Percentiles rank a stretch among this genome's conserved stretches.
Evolutionary conservation across 2,797 vertebrate genomes (phyloP).

Genomic region (Apogon hyalosoma): DNA sequence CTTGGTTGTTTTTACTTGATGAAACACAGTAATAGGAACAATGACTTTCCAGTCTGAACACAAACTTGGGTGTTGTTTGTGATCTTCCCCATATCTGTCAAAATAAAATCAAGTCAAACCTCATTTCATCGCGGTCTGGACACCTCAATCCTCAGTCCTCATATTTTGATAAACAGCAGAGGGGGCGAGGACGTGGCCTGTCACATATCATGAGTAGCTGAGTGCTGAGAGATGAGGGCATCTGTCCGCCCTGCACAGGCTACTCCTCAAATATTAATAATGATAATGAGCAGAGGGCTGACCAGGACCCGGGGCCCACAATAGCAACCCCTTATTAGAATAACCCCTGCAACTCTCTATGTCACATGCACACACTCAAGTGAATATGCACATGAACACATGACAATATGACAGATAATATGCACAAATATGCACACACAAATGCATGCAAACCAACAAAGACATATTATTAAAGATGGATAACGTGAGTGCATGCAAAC

Average conservation of each 20-base stretch:
- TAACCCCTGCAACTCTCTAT: slow-evolving; percentile 73
- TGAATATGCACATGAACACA: slow-evolving; percentile 60
- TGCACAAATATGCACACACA: slow-evolving; percentile 60
- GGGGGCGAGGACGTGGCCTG: slow-evolving; percentile 61
- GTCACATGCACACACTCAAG: slow-evolving; percentile 41
- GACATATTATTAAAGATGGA: slow-evolving; percentile 68
- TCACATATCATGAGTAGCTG: slow-evolving; percentile 77
- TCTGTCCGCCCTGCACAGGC: slow-evolving; percentile 68
- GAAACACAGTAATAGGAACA: not conserved
- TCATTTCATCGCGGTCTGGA: slow-evolving; percentile 14
- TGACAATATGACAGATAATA: slow-evolving; percentile 66
- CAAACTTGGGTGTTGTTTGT: not conserved
- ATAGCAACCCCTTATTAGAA: slow-evolving; percentile 78
- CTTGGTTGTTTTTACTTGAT: too few relatives aligned
- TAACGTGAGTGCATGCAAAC: slow-evolving; percentile 56
- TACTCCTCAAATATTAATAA: slow-evolving; percentile 85
- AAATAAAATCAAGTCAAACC: slow-evolving; percentile 23
- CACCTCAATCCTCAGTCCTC: slow-evolving; percentile 35
- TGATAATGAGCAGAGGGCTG: slow-evolving; percentile 81
- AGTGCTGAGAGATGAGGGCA: slow-evolving; percentile 67
- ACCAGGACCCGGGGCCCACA: slow-evolving; percentile 75
- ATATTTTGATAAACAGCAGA: slow-evolving; percentile 63
- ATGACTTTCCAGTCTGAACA: slow-evolving; percentile 4
- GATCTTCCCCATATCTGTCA: slow-evolving; percentile 15
- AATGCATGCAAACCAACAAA: slow-evolving; percentile 63